phyloP scores from a whole-genome alignment of 92 coral and sea anemone genomes.

The Heliopora coerulea region DNA sequence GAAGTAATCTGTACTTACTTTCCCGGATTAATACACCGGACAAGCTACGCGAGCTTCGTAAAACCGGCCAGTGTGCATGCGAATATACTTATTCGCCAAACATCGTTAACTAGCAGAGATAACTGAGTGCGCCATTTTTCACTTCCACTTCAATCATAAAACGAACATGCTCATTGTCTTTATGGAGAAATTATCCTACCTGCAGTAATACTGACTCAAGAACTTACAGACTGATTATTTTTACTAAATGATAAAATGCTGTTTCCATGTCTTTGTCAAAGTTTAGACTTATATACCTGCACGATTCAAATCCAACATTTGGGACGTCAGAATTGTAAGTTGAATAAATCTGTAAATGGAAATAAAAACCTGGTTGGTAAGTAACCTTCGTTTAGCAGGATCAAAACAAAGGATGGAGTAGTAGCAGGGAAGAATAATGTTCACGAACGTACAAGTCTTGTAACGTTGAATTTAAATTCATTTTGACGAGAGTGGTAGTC shows the following conservation, averaged over 20 bases:
- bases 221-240: too few species aligned
- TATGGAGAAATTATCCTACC: too few species aligned
- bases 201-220: not conserved
- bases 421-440: not conserved
- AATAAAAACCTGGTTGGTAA: not conserved
- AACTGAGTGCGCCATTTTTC: not conserved
- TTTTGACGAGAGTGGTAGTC: not conserved
- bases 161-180: not conserved
- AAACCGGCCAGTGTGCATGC: too few species aligned
- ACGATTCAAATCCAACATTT: not conserved
- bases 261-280: too few species aligned
- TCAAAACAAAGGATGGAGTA: not conserved
- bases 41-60: not conserved
- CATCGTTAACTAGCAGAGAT: not conserved
- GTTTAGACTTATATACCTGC: too few species aligned
- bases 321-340: not conserved
- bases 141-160: too few species aligned
- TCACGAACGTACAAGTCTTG: not conserved
- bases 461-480: not conserved
- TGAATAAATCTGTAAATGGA: conserved; percentile 11
- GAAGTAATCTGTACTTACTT: not conserved
- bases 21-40: not conserved
- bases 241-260: too few species aligned
- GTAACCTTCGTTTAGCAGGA: not conserved
- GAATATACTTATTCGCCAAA: not conserved